Conservation (phyloP, 2,113 vertebrate species). For the Campylomormyrus numenius region DNA sequence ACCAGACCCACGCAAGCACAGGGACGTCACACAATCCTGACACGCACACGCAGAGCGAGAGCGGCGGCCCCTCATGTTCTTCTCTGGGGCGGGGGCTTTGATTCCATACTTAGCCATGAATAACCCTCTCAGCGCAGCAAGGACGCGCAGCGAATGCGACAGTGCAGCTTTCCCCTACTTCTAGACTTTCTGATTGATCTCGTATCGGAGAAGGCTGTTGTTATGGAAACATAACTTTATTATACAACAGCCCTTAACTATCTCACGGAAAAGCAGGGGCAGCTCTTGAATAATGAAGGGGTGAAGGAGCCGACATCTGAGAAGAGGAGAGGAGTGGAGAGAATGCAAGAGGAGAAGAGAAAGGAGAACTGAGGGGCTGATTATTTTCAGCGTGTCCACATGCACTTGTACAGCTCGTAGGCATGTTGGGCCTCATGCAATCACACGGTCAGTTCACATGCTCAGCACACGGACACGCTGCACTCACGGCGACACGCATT, state of each 20-base stretch:
- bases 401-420: neutral
- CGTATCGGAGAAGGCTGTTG: slow-evolving; percentile 44
- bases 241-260: slow-evolving; percentile 50
- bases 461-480: neutral
- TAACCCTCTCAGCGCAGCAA: neutral
- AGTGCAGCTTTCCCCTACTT: neutral
- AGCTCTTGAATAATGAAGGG: slow-evolving; percentile 32
- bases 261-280: slow-evolving; percentile 46
- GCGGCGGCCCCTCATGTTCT: neutral
- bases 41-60: neutral
- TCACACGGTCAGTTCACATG: neutral
- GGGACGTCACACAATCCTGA: neutral
- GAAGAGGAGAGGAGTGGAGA: neutral
- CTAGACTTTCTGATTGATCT: slow-evolving; percentile 27
- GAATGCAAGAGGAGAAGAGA: neutral
- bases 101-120: neutral
- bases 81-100: neutral
- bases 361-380: neutral
- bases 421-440: neutral
- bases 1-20: neutral
- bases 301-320: slow-evolving; percentile 27
- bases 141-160: neutral
- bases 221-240: slow-evolving; percentile 61
- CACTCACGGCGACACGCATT: neutral
- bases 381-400: neutral